Percentiles rank a stretch among this genome's conserved stretches.
Conservation (phyloP, 2,113 vertebrate genomes). For the Tor tambroides region DNA sequence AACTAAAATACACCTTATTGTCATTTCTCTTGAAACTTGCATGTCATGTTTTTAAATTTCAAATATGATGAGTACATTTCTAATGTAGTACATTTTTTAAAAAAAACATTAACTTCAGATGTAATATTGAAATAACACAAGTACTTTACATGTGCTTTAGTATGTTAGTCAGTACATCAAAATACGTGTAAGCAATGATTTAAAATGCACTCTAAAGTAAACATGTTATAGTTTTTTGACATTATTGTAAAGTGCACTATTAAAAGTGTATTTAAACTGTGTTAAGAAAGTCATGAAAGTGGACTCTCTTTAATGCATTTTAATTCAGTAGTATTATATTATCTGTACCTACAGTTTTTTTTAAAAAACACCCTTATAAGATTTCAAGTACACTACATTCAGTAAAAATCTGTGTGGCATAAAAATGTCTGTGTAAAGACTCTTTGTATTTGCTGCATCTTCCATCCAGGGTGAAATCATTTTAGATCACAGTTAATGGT, state of each 20-base stretch:
- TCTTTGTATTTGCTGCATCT: background rate
- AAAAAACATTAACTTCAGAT: background rate
- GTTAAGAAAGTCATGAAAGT: background rate
- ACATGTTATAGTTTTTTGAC: background rate
- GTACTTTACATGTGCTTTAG: background rate
- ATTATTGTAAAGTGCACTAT: background rate
- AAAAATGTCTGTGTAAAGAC: background rate
- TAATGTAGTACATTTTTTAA: background rate
- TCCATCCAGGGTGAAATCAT: background rate
- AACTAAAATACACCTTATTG: background rate
- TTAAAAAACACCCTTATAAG: background rate
- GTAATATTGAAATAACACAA: background rate
- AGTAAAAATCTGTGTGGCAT: background rate
- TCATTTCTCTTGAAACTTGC: background rate
- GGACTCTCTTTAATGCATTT: background rate
- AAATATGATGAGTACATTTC: background rate
- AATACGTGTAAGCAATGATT: background rate
- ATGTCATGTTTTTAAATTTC: background rate
- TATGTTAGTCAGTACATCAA: background rate
- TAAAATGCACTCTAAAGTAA: background rate
- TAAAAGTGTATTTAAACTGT: background rate
- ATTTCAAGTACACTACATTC: background rate
- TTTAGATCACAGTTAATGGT: background rate
- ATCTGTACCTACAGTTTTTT: background rate
- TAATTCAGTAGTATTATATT: background rate